Evolutionary conservation across 2,797 vertebrate species (phyloP), one percentile per base, ranked within the genome.

Genomic region (Ibycter americanus): DNA sequence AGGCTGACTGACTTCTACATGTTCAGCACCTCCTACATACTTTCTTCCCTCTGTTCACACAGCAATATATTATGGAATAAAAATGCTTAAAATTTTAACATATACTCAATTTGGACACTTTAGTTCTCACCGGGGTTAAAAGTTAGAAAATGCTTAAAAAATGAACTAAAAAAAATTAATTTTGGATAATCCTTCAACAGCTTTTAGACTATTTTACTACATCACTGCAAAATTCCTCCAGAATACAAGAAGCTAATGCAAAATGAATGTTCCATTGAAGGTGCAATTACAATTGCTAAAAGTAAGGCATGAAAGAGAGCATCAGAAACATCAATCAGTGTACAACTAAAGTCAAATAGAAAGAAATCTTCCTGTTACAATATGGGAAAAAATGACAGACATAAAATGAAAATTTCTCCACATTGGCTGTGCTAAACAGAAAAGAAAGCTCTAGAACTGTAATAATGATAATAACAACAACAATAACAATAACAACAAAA

Each of bases 1-100:
- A 68, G 52, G 17, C 9, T 0, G 0, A 46, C 18, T 31, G 23
- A 68, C 15, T 70, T 40, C 32, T 31, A 25, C 0, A 0, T 82
- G 36, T 67, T 42, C 62, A 93, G 46, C 40, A 68, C 8, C 15
- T 82, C 36, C 71, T 80, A 46, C 34, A 15, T 26, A 36, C 34
- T 76, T 71, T 83, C 58, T 80, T 85, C 26, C 18, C 26, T 68
- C 23, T 58, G 31, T 68, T 87, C 54, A 74, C 20, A 31, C 1
- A 47, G 16, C 9, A 81, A 52, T 51, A 32, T 40, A 74, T 59
- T 66, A 34, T 44, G 74, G 29, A 91, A 68, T 56, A 71, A 74
- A 72, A 86, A 63, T 32, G 12, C 19, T 66, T 83, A 47, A 26
- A 67, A 40, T 56, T 90, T 83, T 42, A 81, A 5, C 15, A 59